phyloP scores from a whole-genome alignment of 2,888 invertebrate species.

The Amaurobius ferox region DNA sequence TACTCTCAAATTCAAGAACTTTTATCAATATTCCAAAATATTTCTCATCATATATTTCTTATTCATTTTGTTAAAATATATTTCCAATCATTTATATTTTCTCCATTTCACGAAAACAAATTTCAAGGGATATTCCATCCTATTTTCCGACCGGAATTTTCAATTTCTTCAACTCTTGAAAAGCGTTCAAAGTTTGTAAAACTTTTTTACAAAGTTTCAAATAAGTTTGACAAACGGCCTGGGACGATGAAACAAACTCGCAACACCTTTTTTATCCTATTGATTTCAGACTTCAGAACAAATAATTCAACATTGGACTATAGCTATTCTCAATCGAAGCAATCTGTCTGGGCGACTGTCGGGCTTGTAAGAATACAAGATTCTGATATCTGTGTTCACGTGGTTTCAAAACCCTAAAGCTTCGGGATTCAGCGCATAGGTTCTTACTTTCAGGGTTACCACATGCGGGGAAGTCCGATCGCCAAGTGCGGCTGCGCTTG shows the following conservation, averaged over 20 bases:
- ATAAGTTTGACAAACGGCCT: background rate
- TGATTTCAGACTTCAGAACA: background rate
- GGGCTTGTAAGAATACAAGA: slow-evolving; percentile 54
- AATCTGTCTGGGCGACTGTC: slow-evolving; percentile 16
- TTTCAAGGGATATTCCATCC: background rate
- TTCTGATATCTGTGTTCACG: slow-evolving; percentile 65
- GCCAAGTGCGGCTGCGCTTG: slow-evolving; percentile 46
- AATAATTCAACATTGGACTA: background rate
- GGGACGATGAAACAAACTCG: background rate
- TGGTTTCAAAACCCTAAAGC: slow-evolving; percentile 67
- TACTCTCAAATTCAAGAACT: background rate
- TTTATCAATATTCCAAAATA: background rate
- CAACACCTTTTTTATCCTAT: background rate
- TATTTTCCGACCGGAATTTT: background rate
- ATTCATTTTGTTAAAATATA: background rate
- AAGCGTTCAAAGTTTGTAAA: background rate
- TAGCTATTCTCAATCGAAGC: background rate
- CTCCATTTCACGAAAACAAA: background rate
- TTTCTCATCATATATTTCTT: background rate
- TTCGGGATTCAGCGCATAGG: slow-evolving; percentile 65
- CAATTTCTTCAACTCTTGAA: background rate
- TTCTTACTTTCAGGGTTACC: slow-evolving; percentile 66
- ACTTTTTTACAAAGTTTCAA: background rate
- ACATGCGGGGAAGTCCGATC: slow-evolving; percentile 17
- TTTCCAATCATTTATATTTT: background rate